phyloP scores from a whole-genome alignment of 23 tunicate species.

The Ciona savignyi region DNA sequence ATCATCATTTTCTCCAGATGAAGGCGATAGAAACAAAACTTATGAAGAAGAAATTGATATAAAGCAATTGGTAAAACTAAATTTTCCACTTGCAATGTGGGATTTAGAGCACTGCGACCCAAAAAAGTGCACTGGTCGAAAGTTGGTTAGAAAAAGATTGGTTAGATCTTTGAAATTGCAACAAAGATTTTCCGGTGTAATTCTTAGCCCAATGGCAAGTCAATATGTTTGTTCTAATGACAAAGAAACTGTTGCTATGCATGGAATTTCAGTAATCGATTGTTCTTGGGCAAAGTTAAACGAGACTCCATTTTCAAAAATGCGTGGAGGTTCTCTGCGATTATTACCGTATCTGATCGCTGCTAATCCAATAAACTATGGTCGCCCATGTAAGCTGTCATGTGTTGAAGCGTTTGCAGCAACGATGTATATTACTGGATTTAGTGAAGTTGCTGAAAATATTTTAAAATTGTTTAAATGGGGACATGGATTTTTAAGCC shows the following conservation, averaged over 20 bases:
- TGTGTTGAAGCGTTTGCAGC: slow-evolving; percentile 99
- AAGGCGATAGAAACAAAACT: no score
- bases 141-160: slow-evolving; percentile 55
- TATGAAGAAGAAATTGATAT: no score
- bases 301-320: slow-evolving; percentile 95
- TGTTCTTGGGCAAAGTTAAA: slow-evolving; percentile 97
- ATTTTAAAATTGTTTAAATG: slow-evolving; percentile 73
- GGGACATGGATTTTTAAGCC: slow-evolving; percentile 85
- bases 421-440: slow-evolving; percentile 73
- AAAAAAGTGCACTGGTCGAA: slow-evolving; percentile 91
- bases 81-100: slow-evolving; percentile 89
- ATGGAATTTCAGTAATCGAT: slow-evolving; percentile 85
- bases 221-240: slow-evolving; percentile 62
- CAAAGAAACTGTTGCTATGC: slow-evolving; percentile 25
- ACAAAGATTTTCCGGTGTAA: slow-evolving; percentile 81
- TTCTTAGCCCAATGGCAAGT: slow-evolving; percentile 85
- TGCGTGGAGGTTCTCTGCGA: slow-evolving; percentile 83
- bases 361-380: slow-evolving; percentile 92
- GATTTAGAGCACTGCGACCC: slow-evolving; percentile 98
- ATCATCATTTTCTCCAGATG: no score
- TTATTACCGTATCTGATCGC: slow-evolving; percentile 87
- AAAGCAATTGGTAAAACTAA: no score
- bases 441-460: slow-evolving; percentile 43
- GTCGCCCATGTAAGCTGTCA: slow-evolving; percentile 78
- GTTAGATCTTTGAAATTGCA: slow-evolving; percentile 49